A percentile compares a stretch with the other conserved stretches of the same genome.
Evolutionary conservation across 2,113 vertebrate species (phyloP).

Genomic region (Oxygymnocypris stewartii): DNA sequence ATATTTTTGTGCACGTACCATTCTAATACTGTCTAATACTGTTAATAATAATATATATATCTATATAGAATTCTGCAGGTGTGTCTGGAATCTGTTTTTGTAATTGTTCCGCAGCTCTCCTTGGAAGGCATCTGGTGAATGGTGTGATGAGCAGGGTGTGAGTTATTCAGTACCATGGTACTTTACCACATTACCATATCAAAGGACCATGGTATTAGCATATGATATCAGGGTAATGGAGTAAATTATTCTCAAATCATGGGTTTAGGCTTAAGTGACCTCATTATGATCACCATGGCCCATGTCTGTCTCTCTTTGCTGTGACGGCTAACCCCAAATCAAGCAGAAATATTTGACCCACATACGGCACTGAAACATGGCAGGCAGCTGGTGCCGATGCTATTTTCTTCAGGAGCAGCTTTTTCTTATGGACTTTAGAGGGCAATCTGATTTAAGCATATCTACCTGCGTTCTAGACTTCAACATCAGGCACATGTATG

Average conservation of each 20-base stretch:
- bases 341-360: slow-evolving; percentile 46
- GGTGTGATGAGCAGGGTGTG: slow-evolving; percentile 5
- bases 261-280: slow-evolving; percentile 28
- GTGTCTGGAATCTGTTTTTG: background rate
- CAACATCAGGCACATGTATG: background rate
- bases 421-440: slow-evolving; percentile 24
- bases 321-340: slow-evolving; percentile 5
- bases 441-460: slow-evolving; percentile 20
- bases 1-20: background rate
- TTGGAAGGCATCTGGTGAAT: background rate
- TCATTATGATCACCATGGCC: slow-evolving; percentile 19
- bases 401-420: slow-evolving; percentile 22
- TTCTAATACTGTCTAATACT: background rate
- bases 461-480: background rate
- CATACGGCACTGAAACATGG: slow-evolving; percentile 11
- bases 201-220: slow-evolving; percentile 6
- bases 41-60: too few species aligned
- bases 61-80: background rate
- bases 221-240: background rate
- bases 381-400: slow-evolving; percentile 18
- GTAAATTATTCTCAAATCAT: background rate
- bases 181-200: background rate
- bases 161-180: background rate
- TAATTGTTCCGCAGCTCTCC: background rate
- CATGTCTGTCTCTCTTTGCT: background rate